Evolutionary conservation across 1,140 invertebrate species (phyloP).

Genomic region (Sycophaga agraensis): DNA sequence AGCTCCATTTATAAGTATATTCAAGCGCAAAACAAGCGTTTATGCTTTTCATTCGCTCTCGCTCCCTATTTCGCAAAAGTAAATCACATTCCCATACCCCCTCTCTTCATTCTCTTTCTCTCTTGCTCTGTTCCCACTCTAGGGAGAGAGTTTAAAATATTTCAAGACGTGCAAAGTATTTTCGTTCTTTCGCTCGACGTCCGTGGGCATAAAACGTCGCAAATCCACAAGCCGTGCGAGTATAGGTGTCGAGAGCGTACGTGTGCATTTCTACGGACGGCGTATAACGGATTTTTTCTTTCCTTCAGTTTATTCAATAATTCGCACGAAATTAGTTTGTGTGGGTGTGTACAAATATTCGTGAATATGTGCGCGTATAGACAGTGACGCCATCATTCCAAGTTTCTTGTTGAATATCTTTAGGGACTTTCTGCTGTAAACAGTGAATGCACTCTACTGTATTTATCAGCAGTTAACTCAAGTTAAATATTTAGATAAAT

Average conservation of each 20-base stretch:
- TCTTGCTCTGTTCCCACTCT: not conserved
- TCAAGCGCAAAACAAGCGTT: conserved; percentile 13
- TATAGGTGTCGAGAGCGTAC: conserved; percentile 7
- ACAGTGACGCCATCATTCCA: not conserved
- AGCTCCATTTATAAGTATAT: conserved; percentile 8
- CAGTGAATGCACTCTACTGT: too few species aligned
- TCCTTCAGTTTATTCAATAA: conserved; percentile 20
- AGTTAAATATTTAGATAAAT: not conserved
- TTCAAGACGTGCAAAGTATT: conserved; percentile 13
- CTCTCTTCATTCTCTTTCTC: not conserved
- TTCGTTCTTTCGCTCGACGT: conserved; percentile 9
- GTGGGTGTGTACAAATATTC: not conserved
- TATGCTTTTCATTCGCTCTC: not conserved
- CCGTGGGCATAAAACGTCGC: not conserved
- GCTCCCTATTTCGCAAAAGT: conserved; percentile 21
- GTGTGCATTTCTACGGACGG: conserved; percentile 8
- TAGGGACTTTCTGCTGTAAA: too few species aligned
- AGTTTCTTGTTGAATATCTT: too few species aligned
- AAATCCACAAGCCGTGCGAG: not conserved
- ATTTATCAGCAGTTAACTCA: too few species aligned
- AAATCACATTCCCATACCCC: not conserved
- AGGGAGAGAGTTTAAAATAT: conserved; percentile 18
- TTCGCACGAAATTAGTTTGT: not conserved
- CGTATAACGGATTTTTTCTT: conserved; percentile 16
- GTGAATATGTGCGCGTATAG: not conserved